Conservation (phyloP, 2,113 vertebrate species). For the Halichoeres trimaculatus region DNA sequence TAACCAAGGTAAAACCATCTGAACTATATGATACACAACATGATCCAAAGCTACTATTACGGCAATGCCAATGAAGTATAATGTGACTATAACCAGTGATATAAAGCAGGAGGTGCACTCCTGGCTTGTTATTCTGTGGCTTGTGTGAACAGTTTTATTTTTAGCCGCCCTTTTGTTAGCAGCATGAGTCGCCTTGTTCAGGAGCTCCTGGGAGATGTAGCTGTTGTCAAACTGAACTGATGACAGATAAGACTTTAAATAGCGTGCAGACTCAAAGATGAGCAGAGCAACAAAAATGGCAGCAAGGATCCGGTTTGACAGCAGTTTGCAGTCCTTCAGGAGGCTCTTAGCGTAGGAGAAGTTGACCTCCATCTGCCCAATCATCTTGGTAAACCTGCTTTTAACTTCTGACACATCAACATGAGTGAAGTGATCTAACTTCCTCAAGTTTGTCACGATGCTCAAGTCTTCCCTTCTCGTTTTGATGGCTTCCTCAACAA, state of each 20-base stretch:
- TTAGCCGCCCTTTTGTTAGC: constrained; percentile 57
- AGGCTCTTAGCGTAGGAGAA: constrained; percentile 80
- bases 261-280: constrained; percentile 83
- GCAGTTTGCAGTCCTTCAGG: constrained; percentile 66
- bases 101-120: constrained; percentile 83
- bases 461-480: not conserved
- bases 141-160: constrained; percentile 67
- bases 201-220: constrained; percentile 80
- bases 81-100: constrained; percentile 77
- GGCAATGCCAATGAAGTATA: constrained; percentile 82
- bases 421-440: constrained; percentile 76
- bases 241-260: constrained; percentile 89
- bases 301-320: constrained; percentile 82
- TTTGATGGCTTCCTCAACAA: constrained; percentile 70
- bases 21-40: constrained; percentile 82
- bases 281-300: constrained; percentile 83
- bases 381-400: constrained; percentile 71
- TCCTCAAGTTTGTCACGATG: constrained; percentile 63
- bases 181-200: constrained; percentile 46
- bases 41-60: constrained; percentile 83
- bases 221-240: constrained; percentile 88
- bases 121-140: constrained; percentile 79
- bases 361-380: constrained; percentile 83
- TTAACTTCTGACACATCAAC: constrained; percentile 81
- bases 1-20: constrained; percentile 75